Conservation (phyloP, 1,140 invertebrate species). For the Ceratina japonica region DNA sequence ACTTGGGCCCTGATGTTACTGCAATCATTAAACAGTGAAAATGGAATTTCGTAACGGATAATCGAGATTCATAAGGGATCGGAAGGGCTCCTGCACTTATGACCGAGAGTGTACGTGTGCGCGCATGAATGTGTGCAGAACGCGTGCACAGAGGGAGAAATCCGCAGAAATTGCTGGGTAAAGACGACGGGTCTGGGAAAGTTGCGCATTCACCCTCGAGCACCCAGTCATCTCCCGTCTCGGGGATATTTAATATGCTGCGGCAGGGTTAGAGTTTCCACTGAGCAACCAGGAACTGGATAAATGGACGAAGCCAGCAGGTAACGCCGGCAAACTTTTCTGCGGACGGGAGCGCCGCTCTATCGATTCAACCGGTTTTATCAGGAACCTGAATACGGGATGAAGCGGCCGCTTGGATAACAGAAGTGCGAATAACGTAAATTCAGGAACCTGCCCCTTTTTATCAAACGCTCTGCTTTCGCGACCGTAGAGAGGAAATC, state of each 20-base stretch:
- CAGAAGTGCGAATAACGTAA: neutral
- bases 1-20: no score
- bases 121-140: neutral
- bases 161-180: slow-evolving; percentile 24
- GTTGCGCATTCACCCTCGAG: slow-evolving; percentile 48
- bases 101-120: neutral
- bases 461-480: neutral
- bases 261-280: slow-evolving; percentile 25
- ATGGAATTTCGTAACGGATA: no score
- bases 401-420: neutral
- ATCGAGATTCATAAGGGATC: no score
- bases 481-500: no score
- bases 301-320: slow-evolving; percentile 19
- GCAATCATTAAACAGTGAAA: no score
- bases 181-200: slow-evolving; percentile 38
- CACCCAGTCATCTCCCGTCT: slow-evolving; percentile 37
- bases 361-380: slow-evolving; percentile 29
- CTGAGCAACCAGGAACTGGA: slow-evolving; percentile 18
- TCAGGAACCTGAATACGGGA: slow-evolving; percentile 4
- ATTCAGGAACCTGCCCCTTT: neutral
- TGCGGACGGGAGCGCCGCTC: neutral
- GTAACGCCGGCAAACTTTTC: slow-evolving; percentile 12
- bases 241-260: slow-evolving; percentile 57
- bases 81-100: no score
- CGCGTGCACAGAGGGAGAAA: slow-evolving; percentile 27